A percentile compares a stretch with the other conserved stretches of the same genome.
These are phyloP conservation scores for Chrysogorgia sp. DNA, from an alignment of 92 coral and sea anemone genomes.

Conservation along the genomic window DNA sequence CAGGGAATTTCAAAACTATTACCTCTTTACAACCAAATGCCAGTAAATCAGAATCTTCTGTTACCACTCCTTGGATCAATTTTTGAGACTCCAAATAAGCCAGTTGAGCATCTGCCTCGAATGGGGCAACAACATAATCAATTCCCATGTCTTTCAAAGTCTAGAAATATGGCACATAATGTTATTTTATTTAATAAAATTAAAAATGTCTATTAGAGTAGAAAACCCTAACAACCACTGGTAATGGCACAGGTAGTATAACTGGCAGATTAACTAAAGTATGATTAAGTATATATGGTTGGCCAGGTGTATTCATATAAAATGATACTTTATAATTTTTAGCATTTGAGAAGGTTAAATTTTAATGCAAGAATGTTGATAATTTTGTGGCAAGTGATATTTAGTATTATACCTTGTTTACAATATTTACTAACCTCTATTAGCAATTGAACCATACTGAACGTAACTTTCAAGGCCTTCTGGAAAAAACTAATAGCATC, in stretches of 20 bases:
- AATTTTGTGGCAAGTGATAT: background rate
- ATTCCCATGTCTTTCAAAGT: conserved; percentile 37
- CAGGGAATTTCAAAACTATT: conserved; percentile 15
- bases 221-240: too few species aligned
- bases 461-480: conserved; percentile 26
- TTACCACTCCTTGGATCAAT: conserved; percentile 39
- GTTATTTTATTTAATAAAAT: too few species aligned
- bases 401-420: background rate
- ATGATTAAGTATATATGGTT: too few species aligned
- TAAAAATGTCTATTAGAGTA: too few species aligned
- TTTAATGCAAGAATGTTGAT: too few species aligned
- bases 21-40: conserved; percentile 55
- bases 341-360: too few species aligned
- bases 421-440: conserved; percentile 33
- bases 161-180: conserved; percentile 3
- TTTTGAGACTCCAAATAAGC: conserved; percentile 32
- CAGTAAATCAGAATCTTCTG: conserved; percentile 56
- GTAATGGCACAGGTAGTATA: too few species aligned
- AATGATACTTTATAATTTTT: too few species aligned
- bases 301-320: too few species aligned
- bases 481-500: conserved; percentile 38
- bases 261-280: too few species aligned
- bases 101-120: conserved; percentile 51
- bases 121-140: conserved; percentile 50
- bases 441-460: conserved; percentile 35